phyloP scores from a whole-genome alignment of 1,140 invertebrate species.

The Octopus bimaculoides region DNA sequence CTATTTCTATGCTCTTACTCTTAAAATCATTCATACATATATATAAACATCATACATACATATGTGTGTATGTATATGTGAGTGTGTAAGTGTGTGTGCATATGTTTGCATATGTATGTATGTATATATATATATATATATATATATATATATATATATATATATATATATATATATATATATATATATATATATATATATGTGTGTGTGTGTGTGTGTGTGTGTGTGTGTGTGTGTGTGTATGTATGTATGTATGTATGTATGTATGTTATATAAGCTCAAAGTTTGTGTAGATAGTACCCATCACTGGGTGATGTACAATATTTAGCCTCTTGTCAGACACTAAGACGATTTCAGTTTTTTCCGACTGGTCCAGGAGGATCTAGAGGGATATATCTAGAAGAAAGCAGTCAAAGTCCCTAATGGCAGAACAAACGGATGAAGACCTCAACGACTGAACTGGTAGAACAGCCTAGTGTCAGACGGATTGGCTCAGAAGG shows the following conservation, averaged over 20 bases:
- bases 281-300: neutral
- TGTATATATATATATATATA: neutral
- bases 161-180: neutral
- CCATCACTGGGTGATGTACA: too few species aligned
- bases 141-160: neutral
- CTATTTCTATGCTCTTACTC: too few species aligned
- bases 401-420: too few species aligned
- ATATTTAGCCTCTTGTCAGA: too few species aligned
- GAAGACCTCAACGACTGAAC: too few species aligned
- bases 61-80: neutral
- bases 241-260: neutral
- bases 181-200: neutral
- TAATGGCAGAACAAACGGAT: too few species aligned
- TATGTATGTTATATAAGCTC: neutral
- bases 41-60: neutral
- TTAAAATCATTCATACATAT: neutral
- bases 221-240: neutral
- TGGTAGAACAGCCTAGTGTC: too few species aligned
- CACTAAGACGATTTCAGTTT: too few species aligned
- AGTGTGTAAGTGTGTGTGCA: neutral
- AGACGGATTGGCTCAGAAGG: too few species aligned
- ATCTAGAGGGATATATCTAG: too few species aligned
- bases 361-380: too few species aligned
- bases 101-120: neutral
- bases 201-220: neutral